A percentile compares a stretch with the other conserved stretches of the same genome.
Evolutionary conservation across 2,113 vertebrate species (phyloP).

Genomic region (Agapornis roseicollis): DNA sequence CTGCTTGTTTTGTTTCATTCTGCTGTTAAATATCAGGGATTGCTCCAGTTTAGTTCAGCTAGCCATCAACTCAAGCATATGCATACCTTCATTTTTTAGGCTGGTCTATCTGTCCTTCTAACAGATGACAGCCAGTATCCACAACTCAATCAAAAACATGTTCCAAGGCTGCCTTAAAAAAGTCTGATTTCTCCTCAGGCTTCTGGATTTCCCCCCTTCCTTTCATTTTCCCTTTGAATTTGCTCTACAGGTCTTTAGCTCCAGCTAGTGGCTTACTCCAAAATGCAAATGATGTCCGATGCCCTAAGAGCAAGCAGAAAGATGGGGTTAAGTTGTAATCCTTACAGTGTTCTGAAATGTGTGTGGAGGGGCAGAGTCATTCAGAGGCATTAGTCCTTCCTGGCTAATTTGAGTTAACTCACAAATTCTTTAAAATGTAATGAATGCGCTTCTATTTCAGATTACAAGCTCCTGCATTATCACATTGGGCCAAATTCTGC

Average conservation of each 20-base stretch:
- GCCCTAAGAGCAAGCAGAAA: slow-evolving; percentile 7
- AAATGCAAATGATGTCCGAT: slow-evolving; percentile 51
- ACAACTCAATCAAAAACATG: neutral
- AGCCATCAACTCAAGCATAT: neutral
- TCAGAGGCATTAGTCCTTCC: neutral
- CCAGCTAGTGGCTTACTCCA: slow-evolving; percentile 72
- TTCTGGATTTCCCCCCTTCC: neutral
- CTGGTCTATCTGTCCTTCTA: neutral
- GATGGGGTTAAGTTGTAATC: neutral
- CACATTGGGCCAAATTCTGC: slow-evolving; percentile 65
- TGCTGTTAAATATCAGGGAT: neutral
- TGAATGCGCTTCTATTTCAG: neutral
- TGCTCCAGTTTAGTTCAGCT: neutral
- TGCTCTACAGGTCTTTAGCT: slow-evolving; percentile 72
- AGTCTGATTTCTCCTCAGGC: slow-evolving; percentile 6
- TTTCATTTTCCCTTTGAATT: neutral
- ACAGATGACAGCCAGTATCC: neutral
- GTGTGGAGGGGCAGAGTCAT: neutral
- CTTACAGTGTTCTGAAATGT: neutral
- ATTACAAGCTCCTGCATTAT: slow-evolving; percentile 36
- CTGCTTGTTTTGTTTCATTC: neutral
- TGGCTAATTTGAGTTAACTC: slow-evolving; percentile 29
- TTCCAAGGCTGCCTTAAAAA: slow-evolving; percentile 5
- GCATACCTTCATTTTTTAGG: neutral
- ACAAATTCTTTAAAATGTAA: slow-evolving; percentile 18